Evolutionary conservation across 2,888 invertebrate genomes (phyloP).

Genomic region (Tortricodes alternella): DNA sequence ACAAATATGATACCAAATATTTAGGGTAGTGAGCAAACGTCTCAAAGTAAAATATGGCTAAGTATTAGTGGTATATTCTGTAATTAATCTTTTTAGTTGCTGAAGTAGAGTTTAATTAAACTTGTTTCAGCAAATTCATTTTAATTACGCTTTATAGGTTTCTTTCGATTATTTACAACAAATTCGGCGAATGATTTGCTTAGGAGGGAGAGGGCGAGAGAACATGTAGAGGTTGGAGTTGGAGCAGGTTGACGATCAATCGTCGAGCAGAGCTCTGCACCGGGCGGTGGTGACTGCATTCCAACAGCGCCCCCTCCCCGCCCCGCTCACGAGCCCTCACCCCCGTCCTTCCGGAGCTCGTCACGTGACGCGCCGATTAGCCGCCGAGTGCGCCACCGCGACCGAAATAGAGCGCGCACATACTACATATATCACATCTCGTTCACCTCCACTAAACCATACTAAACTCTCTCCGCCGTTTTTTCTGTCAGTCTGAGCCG

Average conservation of each 20-base stretch:
- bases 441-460: slow-evolving; percentile 63
- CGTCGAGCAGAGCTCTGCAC: slow-evolving; percentile 53
- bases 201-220: not conserved
- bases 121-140: too few relatives aligned
- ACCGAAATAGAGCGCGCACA: slow-evolving; percentile 78
- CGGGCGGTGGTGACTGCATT: slow-evolving; percentile 78
- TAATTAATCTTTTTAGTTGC: too few relatives aligned
- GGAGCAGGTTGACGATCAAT: slow-evolving; percentile 64
- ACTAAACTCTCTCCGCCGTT: slow-evolving; percentile 62
- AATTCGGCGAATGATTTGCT: not conserved
- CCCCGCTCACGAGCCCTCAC: slow-evolving; percentile 55
- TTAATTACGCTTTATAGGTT: not conserved
- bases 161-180: not conserved
- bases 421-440: slow-evolving; percentile 63
- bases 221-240: slow-evolving; percentile 12
- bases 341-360: slow-evolving; percentile 78
- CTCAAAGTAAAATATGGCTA: too few relatives aligned
- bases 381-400: slow-evolving; percentile 77
- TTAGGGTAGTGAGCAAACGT: too few relatives aligned
- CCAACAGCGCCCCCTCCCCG: slow-evolving; percentile 59
- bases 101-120: too few relatives aligned
- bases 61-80: too few relatives aligned
- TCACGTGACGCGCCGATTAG: slow-evolving; percentile 81
- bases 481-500: slow-evolving; percentile 47
- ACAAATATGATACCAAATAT: too few relatives aligned